These are phyloP conservation scores for Theretra japonica DNA, from an alignment of 2,888 invertebrate species.

Conservation along the genomic window DNA sequence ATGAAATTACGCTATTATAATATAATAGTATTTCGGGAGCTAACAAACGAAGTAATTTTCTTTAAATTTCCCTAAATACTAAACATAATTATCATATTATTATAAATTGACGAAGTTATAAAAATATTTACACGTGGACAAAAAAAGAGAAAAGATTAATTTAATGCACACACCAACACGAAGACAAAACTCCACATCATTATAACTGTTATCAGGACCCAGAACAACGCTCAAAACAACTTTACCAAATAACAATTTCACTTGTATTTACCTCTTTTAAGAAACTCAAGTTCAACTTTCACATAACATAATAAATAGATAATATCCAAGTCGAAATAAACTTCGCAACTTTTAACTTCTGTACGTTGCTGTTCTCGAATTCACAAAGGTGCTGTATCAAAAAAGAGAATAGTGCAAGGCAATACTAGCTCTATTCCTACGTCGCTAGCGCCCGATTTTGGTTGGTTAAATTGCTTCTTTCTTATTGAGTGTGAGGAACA, in stretches of 20 bases:
- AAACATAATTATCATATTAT: too few species aligned
- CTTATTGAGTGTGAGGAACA: constrained; percentile 46
- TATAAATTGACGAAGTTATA: too few species aligned
- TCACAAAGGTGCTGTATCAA: constrained; percentile 62
- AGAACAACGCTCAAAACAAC: constrained; percentile 2
- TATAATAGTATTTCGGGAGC: too few species aligned
- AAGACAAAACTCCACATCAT: neutral
- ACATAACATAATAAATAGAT: constrained; percentile 58
- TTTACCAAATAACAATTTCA: constrained; percentile 28
- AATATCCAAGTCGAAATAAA: constrained; percentile 61
- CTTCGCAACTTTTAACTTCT: constrained; percentile 62
- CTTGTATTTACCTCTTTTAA: constrained; percentile 35
- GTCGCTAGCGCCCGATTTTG: constrained; percentile 37
- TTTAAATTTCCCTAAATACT: too few species aligned
- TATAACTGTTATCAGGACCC: neutral
- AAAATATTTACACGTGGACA: neutral
- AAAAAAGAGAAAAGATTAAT: neutral
- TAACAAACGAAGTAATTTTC: too few species aligned
- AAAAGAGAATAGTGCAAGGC: constrained; percentile 34
- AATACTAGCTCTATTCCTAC: constrained; percentile 34
- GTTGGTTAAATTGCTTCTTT: constrained; percentile 31
- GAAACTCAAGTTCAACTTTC: constrained; percentile 50
- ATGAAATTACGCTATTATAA: too few species aligned
- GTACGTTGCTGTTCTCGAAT: constrained; percentile 59
- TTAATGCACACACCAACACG: neutral